Evolutionary conservation across 2,113 vertebrate species (phyloP), one percentile per base, ranked within the genome.

Genomic region (Cervus canadensis): DNA sequence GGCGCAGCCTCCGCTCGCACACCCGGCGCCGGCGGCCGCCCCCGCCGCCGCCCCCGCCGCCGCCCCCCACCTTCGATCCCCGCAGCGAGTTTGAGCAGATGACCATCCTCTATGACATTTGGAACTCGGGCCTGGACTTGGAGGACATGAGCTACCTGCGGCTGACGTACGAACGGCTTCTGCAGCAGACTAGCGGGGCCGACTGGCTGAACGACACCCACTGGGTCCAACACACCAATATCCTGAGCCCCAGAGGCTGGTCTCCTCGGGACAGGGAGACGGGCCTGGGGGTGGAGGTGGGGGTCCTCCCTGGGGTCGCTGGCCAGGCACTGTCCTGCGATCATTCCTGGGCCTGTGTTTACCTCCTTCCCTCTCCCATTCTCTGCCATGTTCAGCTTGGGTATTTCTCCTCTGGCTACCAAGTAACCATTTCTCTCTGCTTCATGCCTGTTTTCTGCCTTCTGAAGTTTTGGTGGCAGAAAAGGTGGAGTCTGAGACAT

Each of bases 191-290:
- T 57, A 99, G 99, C 67, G 99, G 99, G 93, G 99, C 99, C 0
- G 99, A 99, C 97, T 99, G 99, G 99, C 99, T 99, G 50, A 99
- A 99, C 1, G 99, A 99, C 97, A 99, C 99, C 30, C 99, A 99
- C 98, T 99, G 99, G 99, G 99, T 99, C 97, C 99, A 98, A 88
- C 99, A 99, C 96, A 99, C 99, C 0, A 98, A 99, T 99, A 99
- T 99, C 99, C 99, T 99, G 98, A 83, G 43, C 79, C 25, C 2
- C 0, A 0, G 52, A 7, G 60, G 59, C 7, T 3, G 6, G 48
- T 78, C 60, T 67, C 2, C 43, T 40, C 36, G 13, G 26, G 52
- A 21, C 13, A 10, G 62, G 36, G 54, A 19, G 48, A 45, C 19
- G 3, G 45, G 87, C 78, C 56, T 3, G 0, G 4, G 64, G 56